These are phyloP conservation scores for Rhodeus uyekii DNA, from an alignment of 2,797 vertebrate species.

Conservation along the genomic window DNA sequence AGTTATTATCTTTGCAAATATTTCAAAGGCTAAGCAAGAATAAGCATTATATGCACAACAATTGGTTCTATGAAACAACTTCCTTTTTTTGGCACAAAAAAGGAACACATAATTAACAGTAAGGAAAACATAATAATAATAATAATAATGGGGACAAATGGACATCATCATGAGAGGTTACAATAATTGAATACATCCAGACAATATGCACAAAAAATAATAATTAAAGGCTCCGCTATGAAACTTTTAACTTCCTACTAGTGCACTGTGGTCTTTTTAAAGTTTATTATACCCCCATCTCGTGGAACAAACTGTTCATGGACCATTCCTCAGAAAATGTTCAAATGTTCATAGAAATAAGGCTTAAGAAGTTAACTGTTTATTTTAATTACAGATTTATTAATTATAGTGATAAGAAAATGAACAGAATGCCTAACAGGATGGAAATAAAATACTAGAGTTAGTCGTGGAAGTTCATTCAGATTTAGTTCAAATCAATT, in stretches of 20 bases:
- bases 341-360: not conserved
- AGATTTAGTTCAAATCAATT: not conserved
- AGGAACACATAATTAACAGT: no score
- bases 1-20: not conserved
- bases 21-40: not conserved
- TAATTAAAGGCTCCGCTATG: no score
- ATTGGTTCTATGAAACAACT: no score
- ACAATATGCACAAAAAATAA: no score
- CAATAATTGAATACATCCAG: no score
- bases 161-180: no score
- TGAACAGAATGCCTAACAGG: not conserved
- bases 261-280: not conserved
- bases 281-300: conserved; percentile 34
- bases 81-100: no score
- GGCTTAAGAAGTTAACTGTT: not conserved
- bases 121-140: no score
- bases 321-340: not conserved
- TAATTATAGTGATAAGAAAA: not conserved
- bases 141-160: no score
- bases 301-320: conserved; percentile 13
- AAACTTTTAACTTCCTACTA: not conserved
- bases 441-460: not conserved
- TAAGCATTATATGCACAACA: no score
- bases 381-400: not conserved
- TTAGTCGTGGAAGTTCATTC: not conserved